A percentile compares a stretch with the other conserved stretches of the same genome.
Evolutionary conservation across 2,113 vertebrate genomes (phyloP).

Genomic region (Clarias batrachus): DNA sequence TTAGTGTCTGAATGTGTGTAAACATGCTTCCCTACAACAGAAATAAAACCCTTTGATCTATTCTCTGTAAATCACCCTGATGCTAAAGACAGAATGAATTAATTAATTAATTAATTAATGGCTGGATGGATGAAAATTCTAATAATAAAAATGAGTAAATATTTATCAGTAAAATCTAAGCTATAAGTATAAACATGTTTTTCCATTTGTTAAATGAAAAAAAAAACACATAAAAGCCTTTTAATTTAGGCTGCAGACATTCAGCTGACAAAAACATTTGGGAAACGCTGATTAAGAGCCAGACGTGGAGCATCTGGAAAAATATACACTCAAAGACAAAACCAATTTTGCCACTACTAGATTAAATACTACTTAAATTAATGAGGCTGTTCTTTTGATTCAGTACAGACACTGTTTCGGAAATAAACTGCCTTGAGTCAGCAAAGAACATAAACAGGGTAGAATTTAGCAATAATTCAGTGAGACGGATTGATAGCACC

Average conservation of each 20-base stretch:
- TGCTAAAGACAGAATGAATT: neutral
- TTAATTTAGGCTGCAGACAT: neutral
- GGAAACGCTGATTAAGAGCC: neutral
- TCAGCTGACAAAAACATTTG: neutral
- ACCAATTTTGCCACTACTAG: neutral
- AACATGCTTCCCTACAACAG: neutral
- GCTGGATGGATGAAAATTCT: neutral
- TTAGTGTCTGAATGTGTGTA: constrained; percentile 7
- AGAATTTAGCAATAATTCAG: constrained; percentile 19
- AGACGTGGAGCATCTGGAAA: neutral
- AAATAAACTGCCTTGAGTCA: constrained; percentile 27
- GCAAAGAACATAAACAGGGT: constrained; percentile 26
- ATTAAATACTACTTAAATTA: neutral
- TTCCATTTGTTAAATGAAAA: neutral
- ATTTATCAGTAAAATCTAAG: neutral
- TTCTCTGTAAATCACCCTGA: too few relatives aligned
- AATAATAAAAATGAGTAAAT: neutral
- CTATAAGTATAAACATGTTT: neutral
- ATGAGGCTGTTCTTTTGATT: constrained; percentile 32
- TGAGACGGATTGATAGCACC: neutral
- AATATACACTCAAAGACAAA: neutral
- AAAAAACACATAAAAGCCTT: neutral
- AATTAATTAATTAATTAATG: neutral
- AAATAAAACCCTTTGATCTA: neutral
- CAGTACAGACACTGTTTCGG: constrained; percentile 30